Conservation (phyloP, 2,888 invertebrate genomes). For the Machimus rusticus region DNA sequence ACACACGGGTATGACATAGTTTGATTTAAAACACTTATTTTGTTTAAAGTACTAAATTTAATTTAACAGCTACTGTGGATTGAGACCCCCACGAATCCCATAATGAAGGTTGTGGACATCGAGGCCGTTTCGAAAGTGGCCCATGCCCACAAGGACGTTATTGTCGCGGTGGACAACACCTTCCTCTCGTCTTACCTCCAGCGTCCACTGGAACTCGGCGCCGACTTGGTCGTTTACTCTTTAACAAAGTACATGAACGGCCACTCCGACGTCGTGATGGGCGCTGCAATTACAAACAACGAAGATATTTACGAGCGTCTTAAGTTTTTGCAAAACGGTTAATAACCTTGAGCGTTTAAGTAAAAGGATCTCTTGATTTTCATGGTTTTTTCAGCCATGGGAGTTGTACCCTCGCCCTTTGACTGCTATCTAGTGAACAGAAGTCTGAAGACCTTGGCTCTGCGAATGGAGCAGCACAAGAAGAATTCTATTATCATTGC, state of each 20-base stretch:
- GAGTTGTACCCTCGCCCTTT: conserved; percentile 94
- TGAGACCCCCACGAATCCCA: conserved; percentile 96
- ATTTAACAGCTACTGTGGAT: conserved; percentile 82
- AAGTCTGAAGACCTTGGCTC: conserved; percentile 89
- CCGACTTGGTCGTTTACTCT: conserved; percentile 91
- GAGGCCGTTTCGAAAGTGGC: conserved; percentile 72
- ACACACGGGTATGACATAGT: conserved; percentile 76
- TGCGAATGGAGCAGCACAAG: conserved; percentile 91
- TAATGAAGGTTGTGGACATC: conserved; percentile 89
- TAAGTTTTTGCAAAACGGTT: conserved; percentile 87
- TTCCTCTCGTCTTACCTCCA: conserved; percentile 92
- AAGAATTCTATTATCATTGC: conserved; percentile 80
- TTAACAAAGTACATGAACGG: conserved; percentile 98
- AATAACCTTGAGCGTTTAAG: neutral
- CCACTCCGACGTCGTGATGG: conserved; percentile 97
- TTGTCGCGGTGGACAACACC: conserved; percentile 91
- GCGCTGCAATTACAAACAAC: conserved; percentile 79
- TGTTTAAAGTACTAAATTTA: conserved; percentile 23
- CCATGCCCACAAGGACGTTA: conserved; percentile 65
- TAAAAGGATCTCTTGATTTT: neutral
- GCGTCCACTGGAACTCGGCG: conserved; percentile 88
- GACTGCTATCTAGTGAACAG: conserved; percentile 94
- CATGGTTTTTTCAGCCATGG: conserved; percentile 61
- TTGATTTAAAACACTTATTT: neutral
- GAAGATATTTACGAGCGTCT: conserved; percentile 76